Evolutionary conservation across 2,113 vertebrate genomes (phyloP), one percentile per base, ranked within the genome.

Genomic region (Cryptoleucopteryx plumbea): DNA sequence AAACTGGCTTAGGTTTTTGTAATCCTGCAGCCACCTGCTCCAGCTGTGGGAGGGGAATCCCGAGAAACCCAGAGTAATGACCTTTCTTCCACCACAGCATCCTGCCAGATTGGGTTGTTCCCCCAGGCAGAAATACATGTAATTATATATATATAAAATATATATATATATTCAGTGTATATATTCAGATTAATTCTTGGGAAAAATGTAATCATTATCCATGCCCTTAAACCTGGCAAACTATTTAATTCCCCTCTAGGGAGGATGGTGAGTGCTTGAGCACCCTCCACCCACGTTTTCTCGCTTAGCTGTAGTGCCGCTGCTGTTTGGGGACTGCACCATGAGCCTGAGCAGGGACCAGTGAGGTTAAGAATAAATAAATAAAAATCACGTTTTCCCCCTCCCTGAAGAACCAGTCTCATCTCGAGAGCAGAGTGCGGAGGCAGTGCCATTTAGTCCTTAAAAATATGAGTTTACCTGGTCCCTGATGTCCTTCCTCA

Each of bases 261-360:
- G n/a, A 94, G 42, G 4, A 58, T 1, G 3, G 25, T 8, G 70
- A 82, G 29, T 6, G 26, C 32, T 43, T 43, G 50, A 56, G 21
- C 47, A 50, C 8, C 8, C 29, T 77, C 18, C 18, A 18, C 26
- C 5, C 50, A 32, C 11, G 5, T 40, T 87, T 80, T n/a, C 56
- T 68, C 0, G 0, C 32, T 53, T 52, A 36, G 45, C 63, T 67
- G 17, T 18, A 10, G 47, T 20, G 27, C 48, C 1, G 8, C 26
- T 1, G 17, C 63, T 61, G 22, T 18, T 21, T 34, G 75, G 55
- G 38, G 32, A 48, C 4, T 0, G 0, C 0, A 7, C 43, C 1
- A 3, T 19, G n/a, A 92, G 17, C 47, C 59, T 42, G 19, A 40
- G 52, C 42, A 56, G 56, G 32, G 36, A 53, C 17, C 53, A 52